A percentile compares a stretch with the other conserved stretches of the same genome.
Conservation (phyloP, 2,888 invertebrate genomes). For the Gymnosoma rotundatum region DNA sequence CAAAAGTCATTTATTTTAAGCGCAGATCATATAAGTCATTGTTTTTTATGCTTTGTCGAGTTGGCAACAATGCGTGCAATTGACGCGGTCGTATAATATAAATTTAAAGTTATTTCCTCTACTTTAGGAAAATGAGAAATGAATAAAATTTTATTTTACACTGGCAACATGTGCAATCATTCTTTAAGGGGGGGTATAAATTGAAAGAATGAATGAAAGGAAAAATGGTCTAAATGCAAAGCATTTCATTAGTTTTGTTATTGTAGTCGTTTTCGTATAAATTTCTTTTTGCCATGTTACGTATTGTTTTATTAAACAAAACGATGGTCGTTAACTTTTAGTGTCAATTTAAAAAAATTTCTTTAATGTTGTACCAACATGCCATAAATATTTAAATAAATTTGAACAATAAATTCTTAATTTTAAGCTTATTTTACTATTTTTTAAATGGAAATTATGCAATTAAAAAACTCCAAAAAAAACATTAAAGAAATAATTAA, state of each 20-base stretch:
- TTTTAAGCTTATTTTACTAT: no score
- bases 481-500: no score
- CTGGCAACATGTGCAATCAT: conserved; percentile 79
- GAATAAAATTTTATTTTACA: conserved; percentile 81
- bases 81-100: conserved; percentile 66
- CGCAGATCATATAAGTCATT: conserved; percentile 66
- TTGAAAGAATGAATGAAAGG: conserved; percentile 32
- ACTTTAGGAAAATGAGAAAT: conserved; percentile 73
- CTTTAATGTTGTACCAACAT: conserved; percentile 56
- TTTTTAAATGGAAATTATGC: no score
- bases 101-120: conserved; percentile 70
- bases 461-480: no score
- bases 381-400: conserved; percentile 47
- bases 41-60: conserved; percentile 66
- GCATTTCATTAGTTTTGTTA: conserved; percentile 54
- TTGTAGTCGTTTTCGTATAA: conserved; percentile 8
- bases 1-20: conserved; percentile 17
- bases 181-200: conserved; percentile 59
- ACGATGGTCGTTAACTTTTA: conserved; percentile 66
- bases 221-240: conserved; percentile 17
- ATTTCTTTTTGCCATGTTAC: conserved; percentile 38
- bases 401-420: no score
- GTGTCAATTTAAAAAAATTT: conserved; percentile 65
- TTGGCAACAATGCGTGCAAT: conserved; percentile 58
- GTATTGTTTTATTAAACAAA: conserved; percentile 29